phyloP scores from a whole-genome alignment of 1,140 invertebrate species.

The Eupristina koningsbergeri region DNA sequence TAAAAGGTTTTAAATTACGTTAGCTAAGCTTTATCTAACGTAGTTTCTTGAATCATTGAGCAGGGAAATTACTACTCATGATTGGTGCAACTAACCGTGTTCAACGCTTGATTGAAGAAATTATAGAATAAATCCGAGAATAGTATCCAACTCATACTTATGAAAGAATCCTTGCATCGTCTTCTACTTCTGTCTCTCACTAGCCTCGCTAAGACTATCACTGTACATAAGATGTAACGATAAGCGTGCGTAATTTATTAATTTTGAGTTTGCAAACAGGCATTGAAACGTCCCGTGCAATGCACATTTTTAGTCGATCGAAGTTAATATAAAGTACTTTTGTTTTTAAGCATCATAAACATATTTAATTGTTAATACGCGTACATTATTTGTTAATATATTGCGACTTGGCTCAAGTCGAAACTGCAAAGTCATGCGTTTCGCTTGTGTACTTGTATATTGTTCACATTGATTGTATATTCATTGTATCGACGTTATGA shows the following conservation, averaged over 20 bases:
- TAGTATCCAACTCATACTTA: background rate
- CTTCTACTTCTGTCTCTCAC: constrained; percentile 41
- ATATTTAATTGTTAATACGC: background rate
- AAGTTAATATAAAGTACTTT: background rate
- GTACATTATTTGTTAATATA: constrained; percentile 5
- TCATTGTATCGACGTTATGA: background rate
- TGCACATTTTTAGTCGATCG: background rate
- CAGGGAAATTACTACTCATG: constrained; percentile 23
- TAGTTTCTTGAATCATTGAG: constrained; percentile 15
- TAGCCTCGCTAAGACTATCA: constrained; percentile 42
- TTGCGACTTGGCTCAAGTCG: constrained; percentile 7
- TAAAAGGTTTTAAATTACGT: background rate
- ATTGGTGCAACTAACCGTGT: constrained; percentile 25
- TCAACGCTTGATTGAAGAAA: background rate
- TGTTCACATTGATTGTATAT: background rate
- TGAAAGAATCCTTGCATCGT: constrained; percentile 13
- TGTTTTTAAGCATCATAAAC: constrained; percentile 24
- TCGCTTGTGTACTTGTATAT: constrained; percentile 17
- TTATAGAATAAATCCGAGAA: constrained; percentile 5
- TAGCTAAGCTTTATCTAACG: constrained; percentile 4
- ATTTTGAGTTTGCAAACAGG: background rate
- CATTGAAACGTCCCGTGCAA: background rate
- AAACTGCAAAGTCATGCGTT: background rate
- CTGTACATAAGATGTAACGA: constrained; percentile 41
- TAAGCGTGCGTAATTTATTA: constrained; percentile 34